phyloP scores from a whole-genome alignment of 2,888 invertebrate genomes.

The Apeira syringaria region DNA sequence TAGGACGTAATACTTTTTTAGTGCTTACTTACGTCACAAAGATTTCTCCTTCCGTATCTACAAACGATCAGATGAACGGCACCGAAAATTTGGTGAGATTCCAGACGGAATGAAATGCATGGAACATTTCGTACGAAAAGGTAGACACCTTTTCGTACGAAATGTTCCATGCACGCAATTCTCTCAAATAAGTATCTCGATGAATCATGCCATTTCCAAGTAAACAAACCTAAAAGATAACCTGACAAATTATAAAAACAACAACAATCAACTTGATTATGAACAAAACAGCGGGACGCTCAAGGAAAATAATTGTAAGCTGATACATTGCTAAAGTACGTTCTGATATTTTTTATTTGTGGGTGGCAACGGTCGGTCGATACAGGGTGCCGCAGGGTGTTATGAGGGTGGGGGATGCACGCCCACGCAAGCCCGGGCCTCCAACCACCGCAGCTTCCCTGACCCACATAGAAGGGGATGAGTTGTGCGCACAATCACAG shows the following conservation, averaged over 20 bases:
- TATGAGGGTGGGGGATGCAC: constrained; percentile 43
- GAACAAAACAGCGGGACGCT: constrained; percentile 3
- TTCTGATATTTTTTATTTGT: constrained; percentile 42
- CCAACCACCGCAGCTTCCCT: constrained; percentile 56
- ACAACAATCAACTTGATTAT: constrained; percentile 2
- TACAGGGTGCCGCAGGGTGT: constrained; percentile 32
- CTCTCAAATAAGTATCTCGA: constrained; percentile 2
- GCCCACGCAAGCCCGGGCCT: constrained; percentile 43
- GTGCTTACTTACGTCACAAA: no score
- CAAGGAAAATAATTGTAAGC: constrained; percentile 2
- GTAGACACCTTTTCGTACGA: no score
- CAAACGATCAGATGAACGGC: no score
- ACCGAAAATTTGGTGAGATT: no score
- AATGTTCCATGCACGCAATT: no score
- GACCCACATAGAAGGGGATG: constrained; percentile 65
- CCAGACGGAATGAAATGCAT: no score
- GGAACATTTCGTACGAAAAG: no score
- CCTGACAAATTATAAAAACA: constrained; percentile 1
- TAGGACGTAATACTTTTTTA: no score
- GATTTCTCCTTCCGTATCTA: no score
- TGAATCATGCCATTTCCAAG: constrained; percentile 10
- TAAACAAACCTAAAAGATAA: constrained; percentile 11
- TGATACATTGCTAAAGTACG: constrained; percentile 4
- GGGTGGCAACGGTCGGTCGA: constrained; percentile 52
- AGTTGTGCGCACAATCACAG: constrained; percentile 45